phyloP scores from a whole-genome alignment of 2,113 vertebrate species.

The Spermophilus dauricus region DNA sequence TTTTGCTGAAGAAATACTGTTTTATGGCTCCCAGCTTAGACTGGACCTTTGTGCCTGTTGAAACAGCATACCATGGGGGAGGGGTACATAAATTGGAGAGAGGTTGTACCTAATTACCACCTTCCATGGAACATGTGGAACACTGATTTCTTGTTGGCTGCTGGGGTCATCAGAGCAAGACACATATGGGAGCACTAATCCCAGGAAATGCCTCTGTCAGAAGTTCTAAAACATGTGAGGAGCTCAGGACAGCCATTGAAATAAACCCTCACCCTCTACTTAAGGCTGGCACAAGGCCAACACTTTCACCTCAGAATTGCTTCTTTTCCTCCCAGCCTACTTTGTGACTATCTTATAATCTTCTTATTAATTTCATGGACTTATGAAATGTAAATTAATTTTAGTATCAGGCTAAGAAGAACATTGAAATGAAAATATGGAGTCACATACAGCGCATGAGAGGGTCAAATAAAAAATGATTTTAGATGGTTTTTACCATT shows the following conservation, averaged over 20 bases:
- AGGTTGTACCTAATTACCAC: background rate
- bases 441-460: background rate
- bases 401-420: slow-evolving; percentile 36
- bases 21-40: slow-evolving; percentile 16
- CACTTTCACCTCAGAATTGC: background rate
- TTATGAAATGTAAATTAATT: slow-evolving; percentile 57
- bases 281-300: background rate
- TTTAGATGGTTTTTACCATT: background rate
- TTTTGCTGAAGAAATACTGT: background rate
- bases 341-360: background rate
- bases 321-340: background rate
- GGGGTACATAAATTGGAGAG: background rate
- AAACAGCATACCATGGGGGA: slow-evolving; percentile 9
- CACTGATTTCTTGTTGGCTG: background rate
- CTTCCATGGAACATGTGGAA: background rate
- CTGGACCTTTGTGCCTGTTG: background rate
- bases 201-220: background rate
- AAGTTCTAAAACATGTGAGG: background rate
- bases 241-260: background rate
- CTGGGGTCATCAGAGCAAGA: background rate
- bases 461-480: slow-evolving; percentile 3
- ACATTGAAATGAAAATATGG: background rate
- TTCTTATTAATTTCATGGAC: background rate
- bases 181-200: background rate
- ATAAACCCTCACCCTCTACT: background rate